Base-by-base conservation (phyloP, 2,888 invertebrate species). In the Panzeria rudis region DNA sequence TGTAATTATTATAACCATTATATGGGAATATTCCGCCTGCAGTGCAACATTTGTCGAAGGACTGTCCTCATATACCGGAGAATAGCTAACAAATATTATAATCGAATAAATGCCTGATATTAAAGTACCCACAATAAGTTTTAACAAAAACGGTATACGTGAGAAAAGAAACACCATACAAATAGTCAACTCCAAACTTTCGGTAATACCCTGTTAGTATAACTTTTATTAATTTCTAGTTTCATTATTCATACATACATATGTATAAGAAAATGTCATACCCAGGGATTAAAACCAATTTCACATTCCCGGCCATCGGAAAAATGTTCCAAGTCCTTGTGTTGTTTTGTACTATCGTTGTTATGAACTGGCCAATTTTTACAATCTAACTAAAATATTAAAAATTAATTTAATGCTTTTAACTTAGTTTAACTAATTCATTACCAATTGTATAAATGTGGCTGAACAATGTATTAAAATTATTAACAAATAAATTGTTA, bases 91-190 rank as follows among this genome's bases (percentile, higher is more conserved):
- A 92, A 95, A 94, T n/a, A 97, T 95, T 68, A 95, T 94, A 91
- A 94, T 94, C 0, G 95, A 93, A 90, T 97, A 97, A 84, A 95
- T 93, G 0, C 93, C 88, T 0, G 96, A 94, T 89, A 96, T 95
- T 0, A 94, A 89, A 1, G 94, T 91, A 23, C 96, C 96, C 68
- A 96, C 94, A 0, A 95, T 88, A 88, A 97, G 94, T 93, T 98
- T 98, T 68, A 98, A 93, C 87, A 96, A 93, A 89, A 97, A 96
- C 87, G 97, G 96, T 29, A 98, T 96, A 89, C 97, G 94, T 72
- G 98, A 94, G 92, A 98, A 98, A 8, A 97, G 93, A 88, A 97
- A 97, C 87, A 95, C 95, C 89, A 96, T 94, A 20, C 94, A 93
- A 82, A 95, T 92, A 0, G 94, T 93, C 75, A 95, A 88, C n/a